phyloP scores from a whole-genome alignment of 2,113 vertebrate species.

The Astatotilapia flaviijosephi region DNA sequence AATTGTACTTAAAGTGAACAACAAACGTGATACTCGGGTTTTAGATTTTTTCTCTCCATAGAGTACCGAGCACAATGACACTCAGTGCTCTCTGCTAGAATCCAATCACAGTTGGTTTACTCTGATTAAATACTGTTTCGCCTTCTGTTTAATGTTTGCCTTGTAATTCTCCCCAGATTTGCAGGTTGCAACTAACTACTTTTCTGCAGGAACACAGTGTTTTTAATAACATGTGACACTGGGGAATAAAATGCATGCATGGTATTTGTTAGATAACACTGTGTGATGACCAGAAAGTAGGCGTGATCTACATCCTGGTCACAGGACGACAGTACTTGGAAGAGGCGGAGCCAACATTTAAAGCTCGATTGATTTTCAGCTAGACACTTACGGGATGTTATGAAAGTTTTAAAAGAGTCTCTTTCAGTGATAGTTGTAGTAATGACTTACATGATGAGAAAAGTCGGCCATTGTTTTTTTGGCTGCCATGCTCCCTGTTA shows the following conservation, averaged over 20 bases:
- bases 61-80: not conserved
- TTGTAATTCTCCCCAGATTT: not conserved
- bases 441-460: not conserved
- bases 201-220: not conserved
- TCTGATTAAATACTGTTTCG: not conserved
- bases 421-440: not conserved
- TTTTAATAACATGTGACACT: not conserved
- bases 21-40: not conserved
- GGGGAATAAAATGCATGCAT: not conserved
- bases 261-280: not conserved
- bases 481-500: not conserved
- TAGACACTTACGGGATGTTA: not conserved
- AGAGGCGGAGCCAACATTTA: not conserved
- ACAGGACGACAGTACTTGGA: not conserved
- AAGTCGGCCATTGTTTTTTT: not conserved
- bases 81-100: not conserved
- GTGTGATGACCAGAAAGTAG: not conserved
- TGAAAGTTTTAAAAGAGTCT: fast-evolving
- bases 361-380: not conserved
- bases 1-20: not conserved
- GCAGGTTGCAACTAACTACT: not conserved
- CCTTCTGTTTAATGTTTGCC: not conserved
- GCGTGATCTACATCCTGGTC: not conserved
- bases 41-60: not conserved
- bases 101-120: not conserved